These are phyloP conservation scores for Unio delphinus DNA, from an alignment of 2,888 invertebrate genomes.

Conservation along the genomic window DNA sequence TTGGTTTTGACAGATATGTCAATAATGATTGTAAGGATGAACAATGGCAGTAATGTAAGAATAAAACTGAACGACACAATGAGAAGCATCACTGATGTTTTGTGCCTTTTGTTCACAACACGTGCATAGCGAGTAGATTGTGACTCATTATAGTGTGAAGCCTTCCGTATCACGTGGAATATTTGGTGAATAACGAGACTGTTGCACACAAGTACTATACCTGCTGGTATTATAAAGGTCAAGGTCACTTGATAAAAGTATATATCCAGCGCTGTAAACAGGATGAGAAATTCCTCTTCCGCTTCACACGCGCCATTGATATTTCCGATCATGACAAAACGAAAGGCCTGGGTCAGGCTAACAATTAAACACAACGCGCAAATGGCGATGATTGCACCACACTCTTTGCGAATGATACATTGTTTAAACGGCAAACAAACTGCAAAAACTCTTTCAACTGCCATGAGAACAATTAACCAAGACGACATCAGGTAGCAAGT, in stretches of 20 bases:
- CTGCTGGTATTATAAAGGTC: conserved; percentile 57
- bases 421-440: conserved; percentile 65
- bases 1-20: conserved; percentile 37
- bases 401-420: conserved; percentile 52
- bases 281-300: conserved; percentile 23
- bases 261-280: conserved; percentile 40
- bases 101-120: conserved; percentile 29
- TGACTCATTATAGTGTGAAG: neutral
- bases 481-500: conserved; percentile 64
- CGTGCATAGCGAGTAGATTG: conserved; percentile 7
- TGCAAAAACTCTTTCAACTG: conserved; percentile 62
- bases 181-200: conserved; percentile 59
- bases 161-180: conserved; percentile 16
- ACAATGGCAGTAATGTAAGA: conserved; percentile 52
- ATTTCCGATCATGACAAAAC: conserved; percentile 50
- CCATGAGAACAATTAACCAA: conserved; percentile 68
- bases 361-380: conserved; percentile 49
- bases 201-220: conserved; percentile 58
- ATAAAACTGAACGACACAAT: conserved; percentile 59
- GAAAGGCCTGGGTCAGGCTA: conserved; percentile 60
- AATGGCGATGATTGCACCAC: conserved; percentile 56
- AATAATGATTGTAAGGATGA: conserved; percentile 49
- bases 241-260: conserved; percentile 60
- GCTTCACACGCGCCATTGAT: conserved; percentile 37
- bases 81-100: conserved; percentile 60